phyloP scores from a whole-genome alignment of 2,113 vertebrate species.

The Perccottus glenii region DNA sequence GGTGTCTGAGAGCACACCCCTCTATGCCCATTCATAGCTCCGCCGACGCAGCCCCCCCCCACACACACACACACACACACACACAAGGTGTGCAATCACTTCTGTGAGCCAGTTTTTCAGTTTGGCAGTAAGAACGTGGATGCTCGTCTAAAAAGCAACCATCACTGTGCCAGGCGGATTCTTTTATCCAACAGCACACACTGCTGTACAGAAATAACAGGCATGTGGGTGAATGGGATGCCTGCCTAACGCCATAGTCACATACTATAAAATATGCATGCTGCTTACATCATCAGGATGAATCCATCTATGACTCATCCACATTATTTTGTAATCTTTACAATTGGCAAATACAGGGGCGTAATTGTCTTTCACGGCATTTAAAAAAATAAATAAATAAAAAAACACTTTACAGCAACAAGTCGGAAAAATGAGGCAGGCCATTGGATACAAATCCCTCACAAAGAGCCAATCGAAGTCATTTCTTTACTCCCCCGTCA shows the following conservation, averaged over 20 bases:
- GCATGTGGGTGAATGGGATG: background rate
- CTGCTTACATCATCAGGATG: conserved; percentile 42
- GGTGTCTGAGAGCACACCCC: conserved; percentile 66
- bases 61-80: conserved; percentile 7
- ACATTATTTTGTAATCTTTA: conserved; percentile 33
- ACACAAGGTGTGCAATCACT: conserved; percentile 44
- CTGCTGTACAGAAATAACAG: background rate
- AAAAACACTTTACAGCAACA: conserved; percentile 63
- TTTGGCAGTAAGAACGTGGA: conserved; percentile 4
- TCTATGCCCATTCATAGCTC: conserved; percentile 74
- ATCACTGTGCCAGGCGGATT: conserved; percentile 7
- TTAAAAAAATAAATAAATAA: background rate
- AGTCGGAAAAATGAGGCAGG: conserved; percentile 21
- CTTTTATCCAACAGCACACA: background rate
- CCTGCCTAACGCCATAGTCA: conserved; percentile 3
- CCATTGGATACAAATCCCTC: conserved; percentile 38
- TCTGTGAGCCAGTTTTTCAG: conserved; percentile 19
- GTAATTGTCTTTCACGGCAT: conserved; percentile 8
- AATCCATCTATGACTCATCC: conserved; percentile 51
- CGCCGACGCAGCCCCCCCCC: conserved; percentile 34
- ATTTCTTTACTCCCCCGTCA: conserved; percentile 1
- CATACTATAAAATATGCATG: background rate
- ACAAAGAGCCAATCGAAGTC: conserved; percentile 41
- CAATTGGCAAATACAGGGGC: conserved; percentile 18
- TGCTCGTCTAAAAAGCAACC: background rate